Percentiles rank a stretch among this genome's conserved stretches.
Evolutionary conservation across 1,140 invertebrate genomes (phyloP).

Genomic region (Orchestia grillus): DNA sequence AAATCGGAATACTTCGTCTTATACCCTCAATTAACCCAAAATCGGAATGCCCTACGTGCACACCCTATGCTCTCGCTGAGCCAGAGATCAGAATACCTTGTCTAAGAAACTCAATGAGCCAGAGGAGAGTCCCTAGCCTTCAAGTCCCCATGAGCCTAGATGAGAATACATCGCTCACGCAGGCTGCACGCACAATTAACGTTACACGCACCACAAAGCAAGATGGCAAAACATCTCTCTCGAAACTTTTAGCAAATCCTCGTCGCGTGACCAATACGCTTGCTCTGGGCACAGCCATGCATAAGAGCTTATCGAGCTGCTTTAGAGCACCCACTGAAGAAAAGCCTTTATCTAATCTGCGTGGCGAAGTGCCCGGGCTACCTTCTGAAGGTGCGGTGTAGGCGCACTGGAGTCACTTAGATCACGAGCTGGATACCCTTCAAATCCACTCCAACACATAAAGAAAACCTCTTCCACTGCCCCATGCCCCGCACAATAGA

Average conservation of each 20-base stretch:
- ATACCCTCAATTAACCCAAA: too few species aligned
- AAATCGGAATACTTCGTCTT: too few species aligned
- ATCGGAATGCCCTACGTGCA: too few species aligned
- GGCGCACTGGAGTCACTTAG: slow-evolving; percentile 21
- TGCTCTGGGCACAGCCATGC: not conserved
- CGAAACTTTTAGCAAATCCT: slow-evolving; percentile 1
- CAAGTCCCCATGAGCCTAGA: not conserved
- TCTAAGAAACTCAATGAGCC: too few species aligned
- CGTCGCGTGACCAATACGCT: slow-evolving; percentile 4
- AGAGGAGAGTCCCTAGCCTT: too few species aligned
- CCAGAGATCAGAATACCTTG: too few species aligned
- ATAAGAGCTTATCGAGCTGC: slow-evolving; percentile 12
- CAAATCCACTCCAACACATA: slow-evolving; percentile 22
- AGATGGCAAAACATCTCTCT: not conserved
- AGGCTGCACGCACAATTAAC: not conserved
- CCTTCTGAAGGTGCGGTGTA: slow-evolving; percentile 29
- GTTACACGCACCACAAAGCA: not conserved
- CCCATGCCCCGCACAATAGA: not conserved
- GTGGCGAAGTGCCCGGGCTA: not conserved
- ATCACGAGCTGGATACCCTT: slow-evolving; percentile 20
- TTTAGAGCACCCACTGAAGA: slow-evolving; percentile 15
- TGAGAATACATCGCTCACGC: not conserved
- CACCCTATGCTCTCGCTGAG: too few species aligned
- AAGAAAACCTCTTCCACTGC: not conserved
- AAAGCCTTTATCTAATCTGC: slow-evolving; percentile 43